phyloP scores from a whole-genome alignment of 2,888 invertebrate species.

The Chrysopilus asiliformis region DNA sequence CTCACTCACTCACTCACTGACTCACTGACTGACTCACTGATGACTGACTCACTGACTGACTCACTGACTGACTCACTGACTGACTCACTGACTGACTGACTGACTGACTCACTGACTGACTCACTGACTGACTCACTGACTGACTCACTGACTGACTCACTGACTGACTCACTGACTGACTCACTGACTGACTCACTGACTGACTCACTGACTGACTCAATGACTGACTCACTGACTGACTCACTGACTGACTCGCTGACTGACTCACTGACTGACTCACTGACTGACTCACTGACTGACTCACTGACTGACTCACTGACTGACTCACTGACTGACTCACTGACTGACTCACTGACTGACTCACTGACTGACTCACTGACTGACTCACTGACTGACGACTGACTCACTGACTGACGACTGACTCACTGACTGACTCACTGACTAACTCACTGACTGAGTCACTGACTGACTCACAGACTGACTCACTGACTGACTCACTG shows the following conservation, averaged over 20 bases:
- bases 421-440: slow-evolving; percentile 2
- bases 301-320: slow-evolving; percentile 1
- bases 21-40: slow-evolving; percentile 1
- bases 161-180: too few species aligned
- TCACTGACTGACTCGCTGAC: too few species aligned
- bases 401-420: too few species aligned
- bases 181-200: background rate
- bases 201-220: background rate
- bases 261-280: slow-evolving; percentile 3
- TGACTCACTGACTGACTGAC: slow-evolving; percentile 3
- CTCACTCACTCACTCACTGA: too few species aligned
- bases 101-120: slow-evolving; percentile 2
- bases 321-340: slow-evolving; percentile 1
- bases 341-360: slow-evolving; percentile 2
- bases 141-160: slow-evolving; percentile 1
- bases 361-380: slow-evolving; percentile 1
- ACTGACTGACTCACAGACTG: slow-evolving; percentile 3
- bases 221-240: background rate
- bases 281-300: slow-evolving; percentile 2
- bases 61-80: too few species aligned
- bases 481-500: slow-evolving; percentile 1
- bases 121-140: too few species aligned
- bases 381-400: slow-evolving; percentile 1
- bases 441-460: slow-evolving; percentile 3
- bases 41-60: too few species aligned